A percentile compares a stretch with the other conserved stretches of the same genome.
Evolutionary conservation across 2,797 vertebrate genomes (phyloP).

Genomic region (Chanos chanos): DNA sequence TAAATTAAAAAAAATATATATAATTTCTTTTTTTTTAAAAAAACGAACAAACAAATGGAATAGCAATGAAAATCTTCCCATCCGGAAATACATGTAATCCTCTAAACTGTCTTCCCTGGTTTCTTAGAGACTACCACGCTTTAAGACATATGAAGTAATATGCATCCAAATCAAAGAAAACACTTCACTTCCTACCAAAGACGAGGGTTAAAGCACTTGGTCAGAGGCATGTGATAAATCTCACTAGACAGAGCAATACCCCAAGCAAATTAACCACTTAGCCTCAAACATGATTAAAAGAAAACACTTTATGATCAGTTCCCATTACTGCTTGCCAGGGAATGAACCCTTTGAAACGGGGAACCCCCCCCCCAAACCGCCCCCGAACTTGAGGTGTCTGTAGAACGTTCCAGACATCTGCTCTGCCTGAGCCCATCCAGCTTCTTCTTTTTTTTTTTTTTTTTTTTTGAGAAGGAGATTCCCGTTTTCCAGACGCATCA

Average conservation of each 20-base stretch:
- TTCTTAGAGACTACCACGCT: no score
- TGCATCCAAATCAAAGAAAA: conserved; percentile 43
- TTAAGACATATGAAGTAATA: no score
- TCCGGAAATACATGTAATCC: no score
- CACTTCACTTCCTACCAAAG: conserved; percentile 44
- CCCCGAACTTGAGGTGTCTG: conserved; percentile 55
- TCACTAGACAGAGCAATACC: conserved; percentile 71
- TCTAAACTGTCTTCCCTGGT: no score
- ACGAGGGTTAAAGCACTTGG: conserved; percentile 51
- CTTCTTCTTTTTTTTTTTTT: no score
- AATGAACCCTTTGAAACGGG: conserved; percentile 72
- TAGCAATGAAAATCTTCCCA: no score
- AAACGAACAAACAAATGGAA: no score
- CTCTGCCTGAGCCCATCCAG: conserved; percentile 68
- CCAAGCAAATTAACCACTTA: conserved; percentile 73
- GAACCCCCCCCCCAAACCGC: no score
- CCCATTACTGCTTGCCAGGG: conserved; percentile 71
- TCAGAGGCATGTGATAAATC: conserved; percentile 58
- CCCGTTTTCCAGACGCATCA: no score
- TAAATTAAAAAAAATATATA: no score
- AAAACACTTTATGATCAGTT: conserved; percentile 72
- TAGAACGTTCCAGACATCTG: conserved; percentile 72
- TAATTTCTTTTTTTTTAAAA: no score
- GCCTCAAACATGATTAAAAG: conserved; percentile 65
- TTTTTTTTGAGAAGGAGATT: no score